Evolutionary conservation across 2,888 invertebrate genomes (phyloP).

Genomic region (Nomada ruficornis): DNA sequence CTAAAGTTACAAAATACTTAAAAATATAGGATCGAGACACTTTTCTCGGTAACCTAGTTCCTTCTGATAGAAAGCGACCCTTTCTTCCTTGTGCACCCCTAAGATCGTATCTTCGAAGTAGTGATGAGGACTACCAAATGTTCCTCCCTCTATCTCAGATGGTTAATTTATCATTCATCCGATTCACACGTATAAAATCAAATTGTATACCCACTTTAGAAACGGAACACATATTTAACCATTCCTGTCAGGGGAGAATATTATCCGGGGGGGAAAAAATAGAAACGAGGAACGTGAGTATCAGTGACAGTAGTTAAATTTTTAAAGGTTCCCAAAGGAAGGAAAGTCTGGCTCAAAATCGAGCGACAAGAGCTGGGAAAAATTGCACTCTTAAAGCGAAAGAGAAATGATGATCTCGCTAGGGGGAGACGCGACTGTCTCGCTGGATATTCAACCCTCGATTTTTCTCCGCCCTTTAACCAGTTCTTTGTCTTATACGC

Average conservation of each 20-base stretch:
- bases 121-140: not conserved
- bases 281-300: not conserved
- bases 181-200: constrained; percentile 14
- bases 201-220: not conserved
- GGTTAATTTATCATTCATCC: constrained; percentile 14
- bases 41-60: not conserved
- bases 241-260: not conserved
- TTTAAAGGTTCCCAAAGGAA: not conserved
- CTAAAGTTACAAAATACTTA: not conserved
- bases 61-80: not conserved
- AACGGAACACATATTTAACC: not conserved
- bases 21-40: not conserved
- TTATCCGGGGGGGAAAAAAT: not conserved
- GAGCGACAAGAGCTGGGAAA: constrained; percentile 6
- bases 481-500: not conserved
- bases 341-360: not conserved
- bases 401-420: constrained; percentile 17
- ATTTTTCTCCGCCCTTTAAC: not conserved
- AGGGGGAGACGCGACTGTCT: constrained; percentile 14
- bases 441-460: constrained; percentile 37
- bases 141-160: constrained; percentile 1
- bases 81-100: not conserved
- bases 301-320: not conserved
- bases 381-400: constrained; percentile 23
- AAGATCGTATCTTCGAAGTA: not conserved